phyloP scores from a whole-genome alignment of 2,113 vertebrate genomes.

The Sceloporus undulatus region DNA sequence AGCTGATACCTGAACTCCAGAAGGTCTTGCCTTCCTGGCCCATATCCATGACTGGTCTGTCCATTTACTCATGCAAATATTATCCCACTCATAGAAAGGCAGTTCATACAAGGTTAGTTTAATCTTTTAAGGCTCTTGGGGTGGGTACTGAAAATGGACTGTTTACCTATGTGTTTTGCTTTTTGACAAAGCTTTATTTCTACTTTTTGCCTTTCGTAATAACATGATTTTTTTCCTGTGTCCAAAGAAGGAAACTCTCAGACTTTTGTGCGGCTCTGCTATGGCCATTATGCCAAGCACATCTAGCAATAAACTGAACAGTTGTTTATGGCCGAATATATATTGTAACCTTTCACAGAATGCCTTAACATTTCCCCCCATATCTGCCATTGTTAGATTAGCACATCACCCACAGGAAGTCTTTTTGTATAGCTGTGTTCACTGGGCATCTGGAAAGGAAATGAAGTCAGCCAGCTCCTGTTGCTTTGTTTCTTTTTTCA shows the following conservation, averaged over 20 bases:
- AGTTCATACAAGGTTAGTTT: not conserved
- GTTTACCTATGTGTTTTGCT: not conserved
- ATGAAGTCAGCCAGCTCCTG: conserved; percentile 51
- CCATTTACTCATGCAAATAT: not conserved
- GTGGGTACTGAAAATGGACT: not conserved
- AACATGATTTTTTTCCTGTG: not conserved
- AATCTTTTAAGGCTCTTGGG: not conserved
- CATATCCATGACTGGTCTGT: not conserved
- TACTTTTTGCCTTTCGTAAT: not conserved
- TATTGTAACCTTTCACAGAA: conserved; percentile 18
- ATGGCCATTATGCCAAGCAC: not conserved
- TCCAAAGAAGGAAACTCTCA: conserved; percentile 4
- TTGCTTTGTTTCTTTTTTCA: conserved; percentile 48
- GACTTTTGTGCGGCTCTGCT: not conserved
- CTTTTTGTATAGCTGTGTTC: conserved; percentile 43
- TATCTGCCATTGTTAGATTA: conserved; percentile 64
- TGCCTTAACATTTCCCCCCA: conserved; percentile 47
- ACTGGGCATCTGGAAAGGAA: conserved; percentile 58
- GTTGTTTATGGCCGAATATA: conserved; percentile 13
- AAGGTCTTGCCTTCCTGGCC: no score
- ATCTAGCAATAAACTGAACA: not conserved
- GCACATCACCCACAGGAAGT: conserved; percentile 51
- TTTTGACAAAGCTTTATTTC: not conserved
- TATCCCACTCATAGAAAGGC: not conserved
- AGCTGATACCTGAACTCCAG: not conserved